A percentile compares a stretch with the other conserved stretches of the same genome.
phyloP scores from a whole-genome alignment of 2,888 invertebrate genomes.

The Nymphalis urticae region DNA sequence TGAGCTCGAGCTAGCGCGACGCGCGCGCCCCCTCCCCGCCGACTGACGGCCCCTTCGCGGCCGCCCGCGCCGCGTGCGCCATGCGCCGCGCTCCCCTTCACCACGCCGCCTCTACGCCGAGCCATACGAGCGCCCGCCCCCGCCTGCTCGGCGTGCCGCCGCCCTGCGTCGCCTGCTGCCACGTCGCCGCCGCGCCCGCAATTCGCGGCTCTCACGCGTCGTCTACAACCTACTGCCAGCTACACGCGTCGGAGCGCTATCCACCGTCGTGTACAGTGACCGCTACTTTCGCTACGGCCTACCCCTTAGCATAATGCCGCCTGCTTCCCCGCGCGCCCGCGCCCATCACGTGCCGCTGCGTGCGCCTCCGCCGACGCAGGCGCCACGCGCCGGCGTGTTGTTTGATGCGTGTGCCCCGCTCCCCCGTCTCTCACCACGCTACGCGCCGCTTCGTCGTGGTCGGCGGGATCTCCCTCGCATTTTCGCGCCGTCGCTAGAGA shows the following conservation, averaged over 20 bases:
- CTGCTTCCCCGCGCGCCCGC: slow-evolving; percentile 36
- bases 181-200: slow-evolving; percentile 46
- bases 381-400: slow-evolving; percentile 37
- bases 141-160: slow-evolving; percentile 47
- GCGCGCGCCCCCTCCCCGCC: slow-evolving; percentile 56
- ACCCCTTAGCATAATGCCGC: slow-evolving; percentile 55
- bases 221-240: slow-evolving; percentile 55
- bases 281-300: slow-evolving; percentile 74
- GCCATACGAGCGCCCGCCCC: slow-evolving; percentile 46
- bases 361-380: slow-evolving; percentile 29
- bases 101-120: slow-evolving; percentile 46
- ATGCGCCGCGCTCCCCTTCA: slow-evolving; percentile 47
- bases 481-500: slow-evolving; percentile 27
- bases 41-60: slow-evolving; percentile 67
- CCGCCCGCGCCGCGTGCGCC: slow-evolving; percentile 51
- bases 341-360: slow-evolving; percentile 26
- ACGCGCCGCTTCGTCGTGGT: slow-evolving; percentile 38
- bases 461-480: slow-evolving; percentile 42
- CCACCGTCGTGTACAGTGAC: slow-evolving; percentile 76
- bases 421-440: slow-evolving; percentile 38
- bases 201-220: slow-evolving; percentile 46
- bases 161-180: slow-evolving; percentile 42
- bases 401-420: slow-evolving; percentile 28
- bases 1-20: slow-evolving; percentile 75
- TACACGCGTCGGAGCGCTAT: slow-evolving; percentile 53